Base-by-base conservation (phyloP, 2,888 invertebrate genomes). In the Brachypterus glaber region DNA sequence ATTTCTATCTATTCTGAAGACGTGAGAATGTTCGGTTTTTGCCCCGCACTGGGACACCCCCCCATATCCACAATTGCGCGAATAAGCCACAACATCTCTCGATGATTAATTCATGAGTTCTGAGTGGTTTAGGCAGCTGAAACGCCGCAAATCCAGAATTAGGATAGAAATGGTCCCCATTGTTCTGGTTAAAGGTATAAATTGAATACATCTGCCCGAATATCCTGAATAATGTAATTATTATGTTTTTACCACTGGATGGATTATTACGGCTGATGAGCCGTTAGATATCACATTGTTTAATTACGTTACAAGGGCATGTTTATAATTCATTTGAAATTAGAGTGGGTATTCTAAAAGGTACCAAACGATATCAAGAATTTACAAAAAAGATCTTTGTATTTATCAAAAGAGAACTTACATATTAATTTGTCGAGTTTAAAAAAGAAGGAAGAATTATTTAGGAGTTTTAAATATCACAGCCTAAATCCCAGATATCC, bases 91-190 rank as follows among this genome's bases (percentile, higher is more conserved):
- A 62, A 59, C 60, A 62, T 58, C 60, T 57, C 54, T 47, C 51
- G 56, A 62, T 62, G 62, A 62, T 61, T 62, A 62, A 62, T 62
- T 61, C 62, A 62, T 62, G 62, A 62, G 59, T 52, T 51, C 52
- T 54, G 59, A 59, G 59, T 59, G 60, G 59, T 60, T 61, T 59
- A 58, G 59, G 58, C 57, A 49, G 55, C 55, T 53, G 54, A 50
- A 59, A 53, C 52, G 57, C 58, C 57, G 56, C 60, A 60, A 59
- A 59, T 60, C 60, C 51, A 55, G 59, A 62, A 62, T 62, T 60
- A 60, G 62, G 60, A 59, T 57, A 50, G 58, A 55, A 59, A 58
- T 53, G 54, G 54, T 50, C 51, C 49, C 54, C 51, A 55, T 56
- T 58, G 57, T 58, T 58, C 57, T 55, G 51, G 50, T 49, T 48